These are phyloP conservation scores for Aphelenchoides bicaudatus DNA, from an alignment of 2,888 invertebrate species.

Conservation along the genomic window DNA sequence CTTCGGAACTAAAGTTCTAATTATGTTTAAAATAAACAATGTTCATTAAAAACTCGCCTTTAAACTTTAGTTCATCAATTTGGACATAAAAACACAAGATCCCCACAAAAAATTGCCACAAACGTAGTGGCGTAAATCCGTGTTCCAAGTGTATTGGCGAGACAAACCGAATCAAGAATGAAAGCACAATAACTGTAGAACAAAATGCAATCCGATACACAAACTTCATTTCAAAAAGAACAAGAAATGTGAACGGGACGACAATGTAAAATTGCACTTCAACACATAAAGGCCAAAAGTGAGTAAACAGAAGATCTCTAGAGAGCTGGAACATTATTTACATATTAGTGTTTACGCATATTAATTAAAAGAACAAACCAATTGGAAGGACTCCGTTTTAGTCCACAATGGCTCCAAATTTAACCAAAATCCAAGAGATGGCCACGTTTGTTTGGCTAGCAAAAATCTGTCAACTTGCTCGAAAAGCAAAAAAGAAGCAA, in stretches of 20 bases:
- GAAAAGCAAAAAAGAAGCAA: conserved; percentile 81
- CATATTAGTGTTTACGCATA: background rate
- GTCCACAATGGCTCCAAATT: background rate
- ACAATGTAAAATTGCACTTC: conserved; percentile 21
- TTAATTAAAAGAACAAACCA: background rate
- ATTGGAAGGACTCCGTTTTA: background rate
- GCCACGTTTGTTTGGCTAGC: conserved; percentile 68
- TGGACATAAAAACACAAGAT: conserved; percentile 6
- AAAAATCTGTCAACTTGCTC: conserved; percentile 75
- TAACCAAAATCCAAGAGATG: background rate
- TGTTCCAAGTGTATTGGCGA: background rate
- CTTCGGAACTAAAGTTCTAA: too few species aligned
- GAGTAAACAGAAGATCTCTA: conserved; percentile 14
- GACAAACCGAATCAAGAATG: conserved; percentile 9
- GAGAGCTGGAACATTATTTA: conserved; percentile 8
- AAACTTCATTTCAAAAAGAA: background rate
- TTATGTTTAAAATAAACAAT: too few species aligned
- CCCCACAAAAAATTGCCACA: conserved; percentile 21
- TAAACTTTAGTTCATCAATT: too few species aligned
- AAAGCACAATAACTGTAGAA: background rate
- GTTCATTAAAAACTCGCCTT: too few species aligned
- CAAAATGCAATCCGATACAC: background rate
- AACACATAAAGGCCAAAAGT: conserved; percentile 19
- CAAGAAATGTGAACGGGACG: conserved; percentile 16
- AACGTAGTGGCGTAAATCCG: background rate